Evolutionary conservation across 1,140 invertebrate genomes (phyloP), one percentile per base, ranked within the genome.

Genomic region (Wasmannia auropunctata): DNA sequence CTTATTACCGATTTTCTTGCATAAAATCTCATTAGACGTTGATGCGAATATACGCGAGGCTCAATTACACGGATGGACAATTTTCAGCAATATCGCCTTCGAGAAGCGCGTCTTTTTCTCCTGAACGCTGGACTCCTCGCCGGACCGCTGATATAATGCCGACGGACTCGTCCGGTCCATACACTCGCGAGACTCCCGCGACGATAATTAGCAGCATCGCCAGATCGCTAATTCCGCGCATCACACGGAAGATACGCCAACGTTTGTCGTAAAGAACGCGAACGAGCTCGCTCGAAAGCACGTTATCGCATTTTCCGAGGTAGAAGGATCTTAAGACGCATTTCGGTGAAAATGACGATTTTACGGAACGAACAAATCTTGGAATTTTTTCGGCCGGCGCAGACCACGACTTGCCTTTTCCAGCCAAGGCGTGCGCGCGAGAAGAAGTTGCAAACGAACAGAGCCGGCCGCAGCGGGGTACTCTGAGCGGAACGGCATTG

Each of bases 321-420:
- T 54, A 40, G 28, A n/a, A 37, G 46, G 22, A 22, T 43, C 11
- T n/a, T 19, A 37, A 54, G 31, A 67, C 8, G 11, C 37, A 19
- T 56, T 22, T 25, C n/a, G 19, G 22, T 14, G n/a, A 65, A 37
- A 65, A 69, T 16, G 16, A 70, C 16, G 40, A 54, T 63, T 67
- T 75, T 10, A 10, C 6, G 19, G 19, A 25, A 56, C 16, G 25
- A 25, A 75, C 69, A 43, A 49, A 88, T 79, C 51, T 81, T 56
- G 72, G 87, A 77, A 83, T 89, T 89, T 89, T 77, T 85, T 89
- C 51, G 51, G 49, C 19, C 10, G 43, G 22, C 11, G 25, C 31
- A 81, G 56, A 84, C 60, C 46, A 63, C 25, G 54, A 54, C 22
- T 34, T n/a, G 51, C 60, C 70, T 76, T 56, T 88, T 86, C n/a